These are phyloP conservation scores for Heteractis magnifica DNA, from an alignment of 92 coral and sea anemone genomes.

Conservation along the genomic window DNA sequence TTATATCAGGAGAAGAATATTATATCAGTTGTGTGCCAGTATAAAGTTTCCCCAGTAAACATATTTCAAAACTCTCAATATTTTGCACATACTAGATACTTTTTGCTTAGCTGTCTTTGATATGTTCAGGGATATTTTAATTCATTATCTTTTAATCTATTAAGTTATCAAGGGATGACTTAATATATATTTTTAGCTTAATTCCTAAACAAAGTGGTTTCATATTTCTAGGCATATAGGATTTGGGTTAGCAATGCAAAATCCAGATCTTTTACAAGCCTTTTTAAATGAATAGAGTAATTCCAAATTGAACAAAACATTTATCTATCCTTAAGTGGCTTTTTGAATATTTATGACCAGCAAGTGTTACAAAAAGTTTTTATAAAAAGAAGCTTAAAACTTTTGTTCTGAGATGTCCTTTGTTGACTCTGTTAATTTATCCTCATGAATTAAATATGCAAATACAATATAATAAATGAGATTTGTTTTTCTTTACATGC, in stretches of 20 bases:
- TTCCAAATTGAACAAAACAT: neutral
- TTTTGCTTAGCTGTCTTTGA: neutral
- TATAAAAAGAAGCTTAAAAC: neutral
- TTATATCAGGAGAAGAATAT: neutral
- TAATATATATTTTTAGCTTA: neutral
- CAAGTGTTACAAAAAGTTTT: neutral
- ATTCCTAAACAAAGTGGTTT: constrained; percentile 12
- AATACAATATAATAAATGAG: neutral
- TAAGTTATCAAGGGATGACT: neutral
- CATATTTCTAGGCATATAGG: neutral
- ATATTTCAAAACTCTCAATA: neutral
- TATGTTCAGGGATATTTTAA: neutral
- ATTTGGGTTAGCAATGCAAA: neutral
- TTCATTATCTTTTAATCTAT: neutral
- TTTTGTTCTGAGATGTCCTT: neutral
- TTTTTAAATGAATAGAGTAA: neutral
- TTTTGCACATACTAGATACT: neutral
- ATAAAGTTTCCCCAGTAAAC: neutral
- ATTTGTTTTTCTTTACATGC: neutral
- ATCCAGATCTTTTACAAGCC: neutral
- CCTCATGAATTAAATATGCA: neutral
- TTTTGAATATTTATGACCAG: constrained; percentile 8
- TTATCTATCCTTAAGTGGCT: neutral
- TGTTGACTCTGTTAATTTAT: neutral
- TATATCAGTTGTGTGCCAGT: neutral